These are phyloP conservation scores for Octonoba sinensis DNA, from an alignment of 2,888 invertebrate species.

Conservation along the genomic window DNA sequence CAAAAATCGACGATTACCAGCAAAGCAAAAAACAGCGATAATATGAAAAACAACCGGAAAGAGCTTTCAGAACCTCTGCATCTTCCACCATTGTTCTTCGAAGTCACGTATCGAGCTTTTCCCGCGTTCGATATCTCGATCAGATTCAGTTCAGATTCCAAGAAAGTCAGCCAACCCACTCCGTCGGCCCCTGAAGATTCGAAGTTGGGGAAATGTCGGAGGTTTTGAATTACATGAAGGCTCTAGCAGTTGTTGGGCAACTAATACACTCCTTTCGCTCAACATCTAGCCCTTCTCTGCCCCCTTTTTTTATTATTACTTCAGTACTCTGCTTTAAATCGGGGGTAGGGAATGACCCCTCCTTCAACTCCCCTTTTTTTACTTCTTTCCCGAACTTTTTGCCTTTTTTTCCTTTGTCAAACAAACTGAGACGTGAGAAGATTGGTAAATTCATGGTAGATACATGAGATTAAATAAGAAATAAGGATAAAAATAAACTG, in stretches of 20 bases:
- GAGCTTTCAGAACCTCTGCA: conserved; percentile 15
- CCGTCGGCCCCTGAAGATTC: no score
- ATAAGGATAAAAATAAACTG: conserved; percentile 16
- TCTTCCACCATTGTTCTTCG: conserved; percentile 36
- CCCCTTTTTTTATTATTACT: conserved; percentile 14
- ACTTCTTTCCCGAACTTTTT: neutral
- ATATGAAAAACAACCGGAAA: conserved; percentile 27
- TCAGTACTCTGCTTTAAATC: neutral
- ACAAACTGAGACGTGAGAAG: conserved; percentile 46
- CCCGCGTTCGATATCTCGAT: conserved; percentile 57
- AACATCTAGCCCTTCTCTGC: conserved; percentile 43
- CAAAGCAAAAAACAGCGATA: conserved; percentile 27
- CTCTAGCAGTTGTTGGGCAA: conserved; percentile 52
- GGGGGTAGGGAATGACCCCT: neutral
- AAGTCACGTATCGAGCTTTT: conserved; percentile 27
- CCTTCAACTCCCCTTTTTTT: conserved; percentile 3
- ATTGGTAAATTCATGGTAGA: conserved; percentile 27
- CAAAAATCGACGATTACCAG: neutral
- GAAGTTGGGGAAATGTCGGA: conserved; percentile 22
- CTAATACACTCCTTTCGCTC: conserved; percentile 57
- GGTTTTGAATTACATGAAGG: conserved; percentile 56
- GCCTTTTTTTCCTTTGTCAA: conserved; percentile 31
- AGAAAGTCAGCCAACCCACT: conserved; percentile 7
- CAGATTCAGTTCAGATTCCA: conserved; percentile 56
- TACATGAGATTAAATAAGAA: conserved; percentile 56